Conservation (phyloP, 2,888 invertebrate species). For the Acleris sparsana region DNA sequence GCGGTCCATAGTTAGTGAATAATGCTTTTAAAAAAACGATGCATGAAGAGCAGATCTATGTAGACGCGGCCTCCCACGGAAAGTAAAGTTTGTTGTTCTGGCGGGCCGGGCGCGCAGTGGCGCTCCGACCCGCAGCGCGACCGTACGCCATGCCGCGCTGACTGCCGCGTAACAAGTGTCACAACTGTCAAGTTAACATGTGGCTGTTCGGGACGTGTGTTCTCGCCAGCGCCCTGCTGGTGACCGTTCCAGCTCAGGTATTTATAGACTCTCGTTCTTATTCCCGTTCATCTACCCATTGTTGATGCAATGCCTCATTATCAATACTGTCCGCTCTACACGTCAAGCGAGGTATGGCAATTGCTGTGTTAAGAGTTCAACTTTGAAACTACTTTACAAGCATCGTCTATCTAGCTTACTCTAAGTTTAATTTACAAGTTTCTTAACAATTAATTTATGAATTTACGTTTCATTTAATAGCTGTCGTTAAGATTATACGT, state of each 20-base stretch:
- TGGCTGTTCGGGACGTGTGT: constrained; percentile 63
- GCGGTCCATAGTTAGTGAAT: not conserved
- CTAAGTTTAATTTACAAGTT: too few species aligned
- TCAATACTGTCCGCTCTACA: constrained; percentile 34
- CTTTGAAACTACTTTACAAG: constrained; percentile 12
- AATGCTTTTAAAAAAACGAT: not conserved
- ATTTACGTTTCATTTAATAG: not conserved
- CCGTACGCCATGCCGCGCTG: constrained; percentile 70
- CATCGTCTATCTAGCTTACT: too few species aligned
- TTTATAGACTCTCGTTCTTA: constrained; percentile 30
- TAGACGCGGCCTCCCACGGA: constrained; percentile 69
- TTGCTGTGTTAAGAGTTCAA: constrained; percentile 20
- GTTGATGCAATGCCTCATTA: constrained; percentile 29
- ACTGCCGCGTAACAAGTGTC: constrained; percentile 51
- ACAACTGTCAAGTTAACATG: constrained; percentile 55
- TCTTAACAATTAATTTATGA: too few species aligned
- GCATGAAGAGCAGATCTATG: constrained; percentile 45
- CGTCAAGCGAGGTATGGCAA: constrained; percentile 29
- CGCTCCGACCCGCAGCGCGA: constrained; percentile 67
- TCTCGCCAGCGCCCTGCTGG: constrained; percentile 61
- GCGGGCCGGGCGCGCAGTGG: constrained; percentile 63
- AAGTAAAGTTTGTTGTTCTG: constrained; percentile 76
- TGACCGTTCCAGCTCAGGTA: constrained; percentile 67
- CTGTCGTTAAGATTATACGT: not conserved
- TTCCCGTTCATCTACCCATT: constrained; percentile 18